Evolutionary conservation across 2,888 invertebrate genomes (phyloP).

Genomic region (Venustoraphidia nigricollis): DNA sequence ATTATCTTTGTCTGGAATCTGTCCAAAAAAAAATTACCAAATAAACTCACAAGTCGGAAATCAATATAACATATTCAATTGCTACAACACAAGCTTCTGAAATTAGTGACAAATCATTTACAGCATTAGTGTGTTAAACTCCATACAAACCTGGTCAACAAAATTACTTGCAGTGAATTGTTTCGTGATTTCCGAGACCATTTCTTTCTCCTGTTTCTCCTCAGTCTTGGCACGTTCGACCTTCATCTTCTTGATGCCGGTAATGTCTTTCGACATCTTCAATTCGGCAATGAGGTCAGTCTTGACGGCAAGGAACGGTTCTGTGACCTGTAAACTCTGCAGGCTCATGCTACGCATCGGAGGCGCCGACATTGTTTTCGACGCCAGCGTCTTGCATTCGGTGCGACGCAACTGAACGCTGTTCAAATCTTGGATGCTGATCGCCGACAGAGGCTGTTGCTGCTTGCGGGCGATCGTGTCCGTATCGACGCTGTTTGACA

Average conservation of each 20-base stretch:
- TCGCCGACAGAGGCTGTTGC: slow-evolving; percentile 69
- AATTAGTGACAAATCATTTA: not conserved
- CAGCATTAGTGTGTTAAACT: not conserved
- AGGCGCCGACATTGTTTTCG: slow-evolving; percentile 75
- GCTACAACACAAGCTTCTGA: not conserved
- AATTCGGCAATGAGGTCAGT: slow-evolving; percentile 83
- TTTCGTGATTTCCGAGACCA: slow-evolving; percentile 70
- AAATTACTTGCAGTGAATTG: slow-evolving; percentile 75
- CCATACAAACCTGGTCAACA: slow-evolving; percentile 66
- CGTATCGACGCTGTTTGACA: slow-evolving; percentile 2
- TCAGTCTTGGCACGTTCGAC: slow-evolving; percentile 77
- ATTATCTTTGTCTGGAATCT: slow-evolving; percentile 81
- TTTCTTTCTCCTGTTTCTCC: slow-evolving; percentile 66
- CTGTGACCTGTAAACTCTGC: slow-evolving; percentile 48
- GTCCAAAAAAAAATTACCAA: slow-evolving; percentile 23
- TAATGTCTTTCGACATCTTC: slow-evolving; percentile 82
- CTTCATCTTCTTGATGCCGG: slow-evolving; percentile 86
- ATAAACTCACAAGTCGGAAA: not conserved
- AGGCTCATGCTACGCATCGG: slow-evolving; percentile 58
- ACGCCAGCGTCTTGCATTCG: slow-evolving; percentile 48
- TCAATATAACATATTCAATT: not conserved
- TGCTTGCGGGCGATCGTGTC: slow-evolving; percentile 32
- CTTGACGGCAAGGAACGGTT: slow-evolving; percentile 59
- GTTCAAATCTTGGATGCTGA: slow-evolving; percentile 74
- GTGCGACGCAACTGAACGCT: slow-evolving; percentile 68